Base-by-base conservation (phyloP, 2,113 vertebrate species). In the Ranitomeya imitator region DNA sequence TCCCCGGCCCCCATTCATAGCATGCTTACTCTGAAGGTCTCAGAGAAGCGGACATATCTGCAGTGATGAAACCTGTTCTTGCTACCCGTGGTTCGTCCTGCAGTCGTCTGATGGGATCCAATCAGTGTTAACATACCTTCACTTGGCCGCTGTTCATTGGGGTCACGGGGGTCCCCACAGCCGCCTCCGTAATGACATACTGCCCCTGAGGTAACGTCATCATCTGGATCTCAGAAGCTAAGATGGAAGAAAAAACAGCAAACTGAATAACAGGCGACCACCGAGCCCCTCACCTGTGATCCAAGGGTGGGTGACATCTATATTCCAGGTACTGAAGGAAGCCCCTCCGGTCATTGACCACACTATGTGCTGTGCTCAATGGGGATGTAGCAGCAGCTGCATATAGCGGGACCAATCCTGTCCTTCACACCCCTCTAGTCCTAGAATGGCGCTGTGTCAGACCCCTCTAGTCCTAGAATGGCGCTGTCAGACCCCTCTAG, bases 141-240 rank as follows among this genome's bases (percentile, higher is more conserved):
- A 97, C 96, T 92, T 98, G 98, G 82, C 95, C 96, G 21, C 95
- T 95, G 93, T 93, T 96, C 89, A 94, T 95, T n/a, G 95, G 94
- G 3, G 96, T 95, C 73, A 96, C 97, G 0, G 98, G 97, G 0
- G 97, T 94, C 57, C 95, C 95, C 21, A 96, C 95, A 13, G 94
- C 91, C 0, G 97, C 93, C 89, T 99, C 98, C n/a, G 98, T 95
- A 12, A 99, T 98, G 90, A 99, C 98, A 0, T 99, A 99, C 91
- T 99, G 98, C 51, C 97, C 92, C 8, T 99, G 97, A 45, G 98
- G 98, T 85, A 99, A 95, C 26, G 73, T 76, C 73, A 97, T 91
- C 98, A 99, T 99, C 94, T 99, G 98, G 92, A 99, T 98, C 93
- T 99, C 98, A 6, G 98, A 98, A 0, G 98, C 98, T 99, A 90